These are phyloP conservation scores for Danaus melanippus DNA, from an alignment of 1,140 invertebrate species.

Conservation along the genomic window DNA sequence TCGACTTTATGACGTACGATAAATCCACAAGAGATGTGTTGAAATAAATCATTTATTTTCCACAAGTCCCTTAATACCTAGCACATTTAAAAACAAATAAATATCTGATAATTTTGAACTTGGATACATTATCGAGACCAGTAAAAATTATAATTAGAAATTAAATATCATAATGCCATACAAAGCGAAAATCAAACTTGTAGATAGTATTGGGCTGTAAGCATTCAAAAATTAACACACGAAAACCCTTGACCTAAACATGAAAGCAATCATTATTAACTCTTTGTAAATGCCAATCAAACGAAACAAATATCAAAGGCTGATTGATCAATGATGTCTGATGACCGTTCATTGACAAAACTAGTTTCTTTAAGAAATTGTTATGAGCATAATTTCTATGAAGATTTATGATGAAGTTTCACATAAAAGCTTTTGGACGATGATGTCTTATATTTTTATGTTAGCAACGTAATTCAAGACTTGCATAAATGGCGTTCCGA, in stretches of 20 bases:
- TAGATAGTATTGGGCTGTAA: no score
- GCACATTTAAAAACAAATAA: no score
- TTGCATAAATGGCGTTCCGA: no score
- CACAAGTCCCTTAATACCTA: not conserved
- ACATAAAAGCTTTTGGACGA: no score
- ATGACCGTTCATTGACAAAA: conserved; percentile 44
- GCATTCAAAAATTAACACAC: not conserved
- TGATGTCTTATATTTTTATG: no score
- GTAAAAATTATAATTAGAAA: no score
- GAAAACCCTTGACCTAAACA: conserved; percentile 12
- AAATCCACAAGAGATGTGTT: conserved; percentile 11
- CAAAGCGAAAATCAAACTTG: no score
- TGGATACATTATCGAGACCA: no score
- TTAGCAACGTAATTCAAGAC: no score
- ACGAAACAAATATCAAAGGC: conserved; percentile 35
- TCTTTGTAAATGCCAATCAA: conserved; percentile 58
- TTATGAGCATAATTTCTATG: not conserved
- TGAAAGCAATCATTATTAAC: conserved; percentile 45
- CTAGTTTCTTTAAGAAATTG: conserved; percentile 16
- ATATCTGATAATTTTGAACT: no score
- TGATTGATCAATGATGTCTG: conserved; percentile 47
- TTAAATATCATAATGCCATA: no score
- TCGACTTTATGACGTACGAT: conserved; percentile 48
- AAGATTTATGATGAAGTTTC: not conserved
- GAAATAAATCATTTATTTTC: conserved; percentile 17